A percentile compares a stretch with the other conserved stretches of the same genome.
Conservation (phyloP, 2,888 invertebrate species). For the Synergus gifuensis region DNA sequence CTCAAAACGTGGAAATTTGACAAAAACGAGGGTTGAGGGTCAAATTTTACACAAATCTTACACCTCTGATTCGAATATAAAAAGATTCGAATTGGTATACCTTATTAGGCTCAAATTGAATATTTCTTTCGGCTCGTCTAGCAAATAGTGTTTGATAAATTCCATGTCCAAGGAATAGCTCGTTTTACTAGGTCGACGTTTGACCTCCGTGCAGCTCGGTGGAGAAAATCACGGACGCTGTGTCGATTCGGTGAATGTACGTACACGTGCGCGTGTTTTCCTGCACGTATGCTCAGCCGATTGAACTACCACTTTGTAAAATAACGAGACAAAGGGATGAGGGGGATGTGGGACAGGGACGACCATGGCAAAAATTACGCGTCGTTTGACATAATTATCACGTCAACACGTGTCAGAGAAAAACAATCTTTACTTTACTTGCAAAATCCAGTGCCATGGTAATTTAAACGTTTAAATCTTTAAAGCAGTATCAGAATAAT, state of each 20-base stretch:
- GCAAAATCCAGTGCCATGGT: neutral
- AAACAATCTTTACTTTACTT: neutral
- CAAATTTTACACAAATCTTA: no score
- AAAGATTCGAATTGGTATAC: no score
- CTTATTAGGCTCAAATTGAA: neutral
- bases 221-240: constrained; percentile 37
- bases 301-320: constrained; percentile 30
- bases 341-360: constrained; percentile 22
- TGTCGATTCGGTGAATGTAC: constrained; percentile 26
- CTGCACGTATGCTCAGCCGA: constrained; percentile 12
- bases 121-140: neutral
- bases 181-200: constrained; percentile 28
- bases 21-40: no score
- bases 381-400: constrained; percentile 32
- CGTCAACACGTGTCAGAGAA: neutral
- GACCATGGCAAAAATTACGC: constrained; percentile 26
- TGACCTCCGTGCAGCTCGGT: constrained; percentile 29
- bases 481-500: neutral
- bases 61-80: no score
- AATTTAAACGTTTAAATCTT: neutral
- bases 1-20: no score
- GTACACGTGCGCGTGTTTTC: constrained; percentile 19
- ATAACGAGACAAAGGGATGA: neutral
- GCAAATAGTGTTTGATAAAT: neutral
- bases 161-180: constrained; percentile 16